These are phyloP conservation scores for Patella caerulea DNA, from an alignment of 2,888 invertebrate genomes.

Conservation along the genomic window DNA sequence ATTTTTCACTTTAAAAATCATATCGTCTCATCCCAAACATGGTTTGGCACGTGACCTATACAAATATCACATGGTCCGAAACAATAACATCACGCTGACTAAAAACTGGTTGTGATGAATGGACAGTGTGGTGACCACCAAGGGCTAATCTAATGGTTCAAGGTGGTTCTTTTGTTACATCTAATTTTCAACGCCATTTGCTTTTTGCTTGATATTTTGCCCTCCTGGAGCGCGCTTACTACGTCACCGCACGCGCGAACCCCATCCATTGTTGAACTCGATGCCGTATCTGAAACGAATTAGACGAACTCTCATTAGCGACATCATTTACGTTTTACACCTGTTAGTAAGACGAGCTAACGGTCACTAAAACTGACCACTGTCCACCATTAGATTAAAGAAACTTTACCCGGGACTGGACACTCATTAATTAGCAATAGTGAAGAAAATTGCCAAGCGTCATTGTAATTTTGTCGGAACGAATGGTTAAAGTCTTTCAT, in stretches of 20 bases:
- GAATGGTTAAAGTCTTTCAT: too few relatives aligned
- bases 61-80: slow-evolving; percentile 1
- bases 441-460: too few relatives aligned
- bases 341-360: background rate
- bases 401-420: too few relatives aligned
- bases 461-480: too few relatives aligned
- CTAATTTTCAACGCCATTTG: background rate
- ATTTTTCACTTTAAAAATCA: too few relatives aligned
- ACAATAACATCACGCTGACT: background rate
- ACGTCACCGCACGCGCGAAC: background rate
- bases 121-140: too few relatives aligned
- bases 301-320: background rate
- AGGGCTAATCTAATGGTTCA: too few relatives aligned
- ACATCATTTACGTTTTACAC: background rate
- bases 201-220: too few relatives aligned
- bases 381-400: background rate
- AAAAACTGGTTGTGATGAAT: too few relatives aligned
- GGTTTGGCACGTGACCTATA: background rate
- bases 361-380: background rate
- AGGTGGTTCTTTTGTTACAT: background rate
- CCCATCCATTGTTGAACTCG: background rate
- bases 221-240: too few relatives aligned
- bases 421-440: too few relatives aligned
- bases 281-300: background rate
- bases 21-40: background rate